Evolutionary conservation across 2,888 invertebrate genomes (phyloP), one percentile per base, ranked within the genome.

Genomic region (Saturnia japonica): DNA sequence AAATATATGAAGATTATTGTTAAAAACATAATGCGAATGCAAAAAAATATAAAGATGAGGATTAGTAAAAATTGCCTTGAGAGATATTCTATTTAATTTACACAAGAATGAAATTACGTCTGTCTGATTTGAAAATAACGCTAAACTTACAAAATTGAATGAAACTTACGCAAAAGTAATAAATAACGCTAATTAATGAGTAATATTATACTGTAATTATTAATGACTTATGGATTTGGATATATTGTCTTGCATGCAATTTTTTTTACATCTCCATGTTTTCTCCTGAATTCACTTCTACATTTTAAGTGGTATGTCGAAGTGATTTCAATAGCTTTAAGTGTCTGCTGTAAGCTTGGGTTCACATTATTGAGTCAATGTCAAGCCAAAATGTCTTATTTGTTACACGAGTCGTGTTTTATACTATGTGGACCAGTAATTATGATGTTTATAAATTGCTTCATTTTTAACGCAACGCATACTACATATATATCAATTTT

Each of bases 211-310:
- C 25, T 22, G 54, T 64, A 62, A 71, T 68, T 62, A 68, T 60
- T 34, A 45, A 45, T 68, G 42, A 40, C 67, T 69, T 70, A 60
- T 60, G 68, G 16, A 71, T 73, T 74, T 75, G 75, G 73, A 77
- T 86, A 88, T 82, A 88, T 87, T 89, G 86, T 89, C 88, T 87
- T 93, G 93, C 93, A 93, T 93, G 93, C 90, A 86, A 88, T 91
- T 88, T 77, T 86, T 87, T 84, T 81, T 85, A 82, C 80, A 83
- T 87, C 81, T 90, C 86, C 83, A 77, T 90, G 89, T 93, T 87
- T 85, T 88, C 84, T 82, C 83, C 81, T 79, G 87, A 86, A 87
- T 85, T 86, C 82, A 81, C 84, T 86, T 87, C 84, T 84, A 84
- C 77, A 78, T 68, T 57, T 68, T 71, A 70, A 67, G 72, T 70